Evolutionary conservation across 2,888 invertebrate genomes (phyloP).

Genomic region (Resseliella maxima): DNA sequence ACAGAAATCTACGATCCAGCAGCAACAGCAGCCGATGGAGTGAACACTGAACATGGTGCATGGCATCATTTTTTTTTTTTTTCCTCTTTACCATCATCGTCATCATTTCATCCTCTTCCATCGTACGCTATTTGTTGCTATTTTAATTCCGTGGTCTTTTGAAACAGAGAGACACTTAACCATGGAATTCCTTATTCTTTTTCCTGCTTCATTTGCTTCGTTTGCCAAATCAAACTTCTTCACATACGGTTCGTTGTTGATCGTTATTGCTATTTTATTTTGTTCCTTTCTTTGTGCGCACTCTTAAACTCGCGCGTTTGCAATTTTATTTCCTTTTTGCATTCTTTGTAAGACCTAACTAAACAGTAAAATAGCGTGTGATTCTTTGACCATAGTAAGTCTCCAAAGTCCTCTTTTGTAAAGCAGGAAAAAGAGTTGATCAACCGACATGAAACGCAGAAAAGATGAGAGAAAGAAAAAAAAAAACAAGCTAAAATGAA

Average conservation of each 20-base stretch:
- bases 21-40: neutral
- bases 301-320: no score
- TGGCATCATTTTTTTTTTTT: conserved; percentile 32
- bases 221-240: neutral
- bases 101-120: neutral
- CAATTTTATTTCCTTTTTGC: conserved; percentile 52
- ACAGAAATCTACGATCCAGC: conserved; percentile 20
- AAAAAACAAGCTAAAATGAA: neutral
- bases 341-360: neutral
- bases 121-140: neutral
- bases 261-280: conserved; percentile 46
- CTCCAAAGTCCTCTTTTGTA: neutral
- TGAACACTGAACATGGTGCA: neutral
- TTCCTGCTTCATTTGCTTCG: conserved; percentile 45
- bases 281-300: conserved; percentile 36
- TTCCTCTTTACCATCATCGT: neutral
- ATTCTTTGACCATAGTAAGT: conserved; percentile 16
- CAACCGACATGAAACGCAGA: neutral
- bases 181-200: conserved; percentile 53
- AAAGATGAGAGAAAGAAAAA: neutral
- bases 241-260: neutral
- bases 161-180: neutral
- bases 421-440: conserved; percentile 48
- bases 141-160: conserved; percentile 3
- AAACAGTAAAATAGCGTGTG: conserved; percentile 46